phyloP scores from a whole-genome alignment of 2,113 vertebrate genomes.

The Uria lomvia region DNA sequence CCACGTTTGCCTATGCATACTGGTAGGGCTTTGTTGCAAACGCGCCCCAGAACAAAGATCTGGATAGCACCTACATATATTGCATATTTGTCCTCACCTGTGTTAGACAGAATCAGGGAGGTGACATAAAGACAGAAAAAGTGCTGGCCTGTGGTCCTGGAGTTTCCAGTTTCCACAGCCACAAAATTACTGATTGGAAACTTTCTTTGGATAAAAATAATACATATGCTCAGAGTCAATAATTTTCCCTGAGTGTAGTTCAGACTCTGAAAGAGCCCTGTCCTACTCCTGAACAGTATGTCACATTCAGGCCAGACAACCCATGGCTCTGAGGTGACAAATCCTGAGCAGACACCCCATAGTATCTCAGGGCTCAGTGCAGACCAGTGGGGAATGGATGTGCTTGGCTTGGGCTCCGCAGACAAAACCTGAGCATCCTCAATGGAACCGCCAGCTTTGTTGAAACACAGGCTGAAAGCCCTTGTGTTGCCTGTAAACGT shows the following conservation, averaged over 20 bases:
- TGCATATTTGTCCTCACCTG: neutral
- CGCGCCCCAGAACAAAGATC: fast-evolving
- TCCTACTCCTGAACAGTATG: neutral
- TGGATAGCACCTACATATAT: fast-evolving
- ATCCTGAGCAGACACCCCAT: neutral
- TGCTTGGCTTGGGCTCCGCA: neutral
- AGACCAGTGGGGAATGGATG: neutral
- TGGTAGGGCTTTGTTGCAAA: neutral
- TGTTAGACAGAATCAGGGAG: neutral
- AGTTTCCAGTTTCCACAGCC: neutral
- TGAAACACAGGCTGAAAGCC: neutral
- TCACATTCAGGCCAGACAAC: neutral
- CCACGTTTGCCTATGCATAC: neutral
- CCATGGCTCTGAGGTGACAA: neutral
- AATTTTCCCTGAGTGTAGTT: neutral
- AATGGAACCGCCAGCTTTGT: neutral
- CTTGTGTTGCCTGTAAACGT: neutral
- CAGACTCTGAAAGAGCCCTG: neutral
- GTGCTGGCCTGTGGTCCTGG: neutral
- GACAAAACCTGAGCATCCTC: fast-evolving
- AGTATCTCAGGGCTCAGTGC: neutral
- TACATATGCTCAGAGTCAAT: neutral
- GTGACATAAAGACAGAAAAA: neutral
- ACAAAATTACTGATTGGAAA: neutral
- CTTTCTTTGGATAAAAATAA: neutral